Evolutionary conservation across 1,140 invertebrate species (phyloP).

Genomic region (Heliconius hewitsoni): DNA sequence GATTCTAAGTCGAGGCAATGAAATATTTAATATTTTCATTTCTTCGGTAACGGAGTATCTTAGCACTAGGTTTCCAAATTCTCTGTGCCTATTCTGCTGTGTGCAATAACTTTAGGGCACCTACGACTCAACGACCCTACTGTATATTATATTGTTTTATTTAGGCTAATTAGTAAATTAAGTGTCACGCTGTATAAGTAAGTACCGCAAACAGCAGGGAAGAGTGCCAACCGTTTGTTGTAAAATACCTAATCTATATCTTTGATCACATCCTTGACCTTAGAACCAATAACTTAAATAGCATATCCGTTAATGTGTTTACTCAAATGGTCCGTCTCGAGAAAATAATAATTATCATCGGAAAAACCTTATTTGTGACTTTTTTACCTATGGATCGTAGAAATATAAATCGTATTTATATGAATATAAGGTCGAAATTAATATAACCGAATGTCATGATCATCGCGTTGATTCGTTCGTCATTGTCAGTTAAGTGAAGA

Average conservation of each 20-base stretch:
- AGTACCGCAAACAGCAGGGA: too few relatives aligned
- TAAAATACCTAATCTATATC: not conserved
- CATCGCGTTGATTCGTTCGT: not conserved
- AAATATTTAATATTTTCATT: too few relatives aligned
- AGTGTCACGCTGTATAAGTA: too few relatives aligned
- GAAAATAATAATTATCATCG: not conserved
- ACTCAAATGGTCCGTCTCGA: not conserved
- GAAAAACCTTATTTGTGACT: not conserved
- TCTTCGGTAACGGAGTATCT: too few relatives aligned
- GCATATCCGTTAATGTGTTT: constrained; percentile 1
- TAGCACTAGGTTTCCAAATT: too few relatives aligned
- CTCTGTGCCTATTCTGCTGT: too few relatives aligned
- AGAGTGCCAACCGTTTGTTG: not conserved
- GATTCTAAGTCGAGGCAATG: too few relatives aligned
- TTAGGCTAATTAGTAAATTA: too few relatives aligned
- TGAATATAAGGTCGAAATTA: not conserved
- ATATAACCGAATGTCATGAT: not conserved
- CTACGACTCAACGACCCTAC: too few relatives aligned
- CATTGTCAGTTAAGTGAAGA: not conserved
- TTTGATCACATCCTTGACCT: not conserved
- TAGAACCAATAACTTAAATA: not conserved
- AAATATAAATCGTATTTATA: not conserved
- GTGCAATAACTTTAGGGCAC: too few relatives aligned
- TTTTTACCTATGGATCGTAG: not conserved
- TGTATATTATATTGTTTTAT: too few relatives aligned